Base-by-base conservation (phyloP, 2,888 invertebrate genomes). In the Unio pictorum region DNA sequence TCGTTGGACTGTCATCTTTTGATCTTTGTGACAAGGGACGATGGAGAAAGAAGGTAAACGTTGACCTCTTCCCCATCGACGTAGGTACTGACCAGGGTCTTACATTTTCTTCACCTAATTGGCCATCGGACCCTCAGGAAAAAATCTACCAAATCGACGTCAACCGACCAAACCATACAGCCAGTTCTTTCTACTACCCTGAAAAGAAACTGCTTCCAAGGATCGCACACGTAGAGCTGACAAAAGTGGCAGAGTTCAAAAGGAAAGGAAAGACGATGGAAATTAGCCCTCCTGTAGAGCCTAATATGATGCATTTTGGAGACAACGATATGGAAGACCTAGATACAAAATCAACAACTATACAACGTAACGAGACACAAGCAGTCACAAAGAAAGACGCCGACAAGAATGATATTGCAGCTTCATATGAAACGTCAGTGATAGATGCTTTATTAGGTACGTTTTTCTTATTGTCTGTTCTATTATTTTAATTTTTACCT, bases 91-190 rank as follows among this genome's bases (percentile, higher is more conserved):
- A 97, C 92, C 95, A 96, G 90, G 97, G 97, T 5, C 95, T 97
- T 91, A 97, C 97, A 67, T 98, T 97, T 91, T 97, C 97, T 26
- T 95, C 97, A n/a, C 96, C 96, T 65, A 96, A 96, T 91, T 97
- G 97, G 97, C 95, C 95, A 67, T 96, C 96, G 28, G 94, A 95
- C 65, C 97, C 97, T 3, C 95, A 95, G 89, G 95, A 96, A 80
- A 94, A 94, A 80, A 95, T 96, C 80, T 95, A 95, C 91, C 93
- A 94, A 85, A 96, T 98, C 91, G 96, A 96, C 55, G 94, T 96
- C 63, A 93, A 94, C 80, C 95, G 94, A 90, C 97, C 97, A 17
- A 94, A 94, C 71, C 97, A 97, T 91, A 96, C 96, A 28, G 97
- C 97, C 20, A 95, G 95, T 73, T 96, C 97, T 67, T 98, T 98